phyloP scores from a whole-genome alignment of 2,797 vertebrate genomes.

The Miichthys miiuy region DNA sequence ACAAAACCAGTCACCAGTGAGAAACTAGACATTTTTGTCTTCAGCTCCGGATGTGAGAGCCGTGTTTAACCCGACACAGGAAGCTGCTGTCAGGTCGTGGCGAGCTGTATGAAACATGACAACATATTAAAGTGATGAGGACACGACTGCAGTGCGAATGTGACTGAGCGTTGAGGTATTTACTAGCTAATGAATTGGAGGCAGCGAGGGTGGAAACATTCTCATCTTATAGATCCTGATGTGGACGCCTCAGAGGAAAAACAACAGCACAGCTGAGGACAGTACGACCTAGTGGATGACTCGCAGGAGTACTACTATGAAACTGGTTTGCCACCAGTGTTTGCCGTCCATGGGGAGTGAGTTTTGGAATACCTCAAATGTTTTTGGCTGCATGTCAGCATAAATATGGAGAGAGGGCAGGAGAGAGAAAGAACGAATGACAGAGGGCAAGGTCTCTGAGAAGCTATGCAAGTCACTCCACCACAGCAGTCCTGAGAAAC shows the following conservation, averaged over 20 bases:
- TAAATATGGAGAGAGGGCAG: conserved; percentile 54
- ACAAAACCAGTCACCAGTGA: neutral
- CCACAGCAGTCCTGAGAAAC: conserved; percentile 46
- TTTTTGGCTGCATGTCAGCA: conserved; percentile 64
- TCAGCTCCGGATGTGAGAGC: conserved; percentile 44
- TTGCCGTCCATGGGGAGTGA: conserved; percentile 25
- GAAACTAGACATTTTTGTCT: conserved; percentile 9
- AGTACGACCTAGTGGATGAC: conserved; percentile 35
- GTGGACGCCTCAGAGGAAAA: neutral
- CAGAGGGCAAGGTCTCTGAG: conserved; percentile 59
- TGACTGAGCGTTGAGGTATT: conserved; percentile 2
- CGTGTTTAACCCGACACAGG: conserved; percentile 48
- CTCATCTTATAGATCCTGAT: neutral
- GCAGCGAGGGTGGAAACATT: neutral
- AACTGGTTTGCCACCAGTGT: conserved; percentile 31
- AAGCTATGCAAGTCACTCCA: conserved; percentile 60
- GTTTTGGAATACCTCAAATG: conserved; percentile 67
- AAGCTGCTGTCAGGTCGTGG: conserved; percentile 50
- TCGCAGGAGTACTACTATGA: conserved; percentile 27
- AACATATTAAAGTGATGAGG: neutral
- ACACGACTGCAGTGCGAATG: neutral
- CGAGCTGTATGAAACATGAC: neutral
- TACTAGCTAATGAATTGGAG: neutral
- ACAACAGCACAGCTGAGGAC: neutral
- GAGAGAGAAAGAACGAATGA: conserved; percentile 11